A percentile compares a stretch with the other conserved stretches of the same genome.
Conservation (phyloP, 2,797 vertebrate species). For the Lagodon rhomboides region DNA sequence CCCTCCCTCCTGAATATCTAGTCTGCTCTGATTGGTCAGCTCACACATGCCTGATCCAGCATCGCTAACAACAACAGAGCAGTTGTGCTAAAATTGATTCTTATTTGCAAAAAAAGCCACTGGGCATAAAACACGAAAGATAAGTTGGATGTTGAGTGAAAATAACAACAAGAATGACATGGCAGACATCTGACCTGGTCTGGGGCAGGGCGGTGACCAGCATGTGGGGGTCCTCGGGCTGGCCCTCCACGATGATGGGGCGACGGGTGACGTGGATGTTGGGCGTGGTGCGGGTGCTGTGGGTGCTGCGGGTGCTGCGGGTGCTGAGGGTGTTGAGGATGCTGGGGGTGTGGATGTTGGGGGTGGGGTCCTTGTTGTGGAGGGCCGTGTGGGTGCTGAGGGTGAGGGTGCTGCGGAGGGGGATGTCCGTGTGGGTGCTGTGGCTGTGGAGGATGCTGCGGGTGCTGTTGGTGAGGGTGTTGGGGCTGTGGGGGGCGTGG, state of each 20-base stretch:
- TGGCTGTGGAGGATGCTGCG: constrained; percentile 70
- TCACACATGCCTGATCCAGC: no score
- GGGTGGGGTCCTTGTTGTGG: constrained; percentile 71
- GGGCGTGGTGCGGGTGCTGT: constrained; percentile 72
- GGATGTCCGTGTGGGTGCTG: constrained; percentile 74
- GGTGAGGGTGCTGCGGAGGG: constrained; percentile 66
- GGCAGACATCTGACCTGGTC: constrained; percentile 90
- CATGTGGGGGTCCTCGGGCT: constrained; percentile 82
- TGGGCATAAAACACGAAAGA: no score
- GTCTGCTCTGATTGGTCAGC: no score
- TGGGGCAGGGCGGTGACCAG: constrained; percentile 93
- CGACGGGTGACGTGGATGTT: constrained; percentile 81
- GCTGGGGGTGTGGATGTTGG: constrained; percentile 62
- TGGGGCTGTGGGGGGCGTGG: constrained; percentile 89
- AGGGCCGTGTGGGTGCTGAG: constrained; percentile 57
- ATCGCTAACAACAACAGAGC: no score
- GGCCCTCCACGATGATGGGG: constrained; percentile 86
- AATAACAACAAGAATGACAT: neutral
- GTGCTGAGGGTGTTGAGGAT: constrained; percentile 50
- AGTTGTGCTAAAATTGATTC: no score
- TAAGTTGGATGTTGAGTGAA: neutral
- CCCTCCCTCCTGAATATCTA: no score
- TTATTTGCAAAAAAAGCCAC: no score
- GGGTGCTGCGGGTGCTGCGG: constrained; percentile 60
- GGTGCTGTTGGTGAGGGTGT: constrained; percentile 82